Evolutionary conservation across 1,140 invertebrate species (phyloP), one percentile per base, ranked within the genome.

Genomic region (Trachelipus rathkii): DNA sequence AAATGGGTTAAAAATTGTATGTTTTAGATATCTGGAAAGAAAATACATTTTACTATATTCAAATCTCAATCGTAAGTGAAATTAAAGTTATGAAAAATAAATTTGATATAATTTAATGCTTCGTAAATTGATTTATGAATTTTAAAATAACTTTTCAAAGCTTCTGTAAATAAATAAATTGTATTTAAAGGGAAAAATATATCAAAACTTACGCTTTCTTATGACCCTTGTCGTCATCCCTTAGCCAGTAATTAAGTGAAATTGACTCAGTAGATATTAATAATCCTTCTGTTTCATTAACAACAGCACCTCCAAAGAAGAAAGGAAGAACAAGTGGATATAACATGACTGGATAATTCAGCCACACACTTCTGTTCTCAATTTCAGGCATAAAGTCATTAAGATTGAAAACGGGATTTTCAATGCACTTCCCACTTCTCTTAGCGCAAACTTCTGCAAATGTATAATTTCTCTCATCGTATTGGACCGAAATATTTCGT

Each of bases 341-440:
- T 82, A n/a, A 90, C 91, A 93, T 94, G 71, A 95, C 86, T 0
- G 94, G 94, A 84, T 94, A 95, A 11, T 92, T 93, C n/a, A 95
- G 85, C 81, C 92, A 93, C 74, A 93, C 83, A 50, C 89, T 88
- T 3, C 90, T 89, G 0, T 86, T 86, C 86, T 83, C 92, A n/a
- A 92, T 91, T 85, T 92, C 92, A 81, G 90, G 89, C 83, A 95
- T 92, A 75, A 94, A 87, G 21, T 90, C 88, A 82, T 92, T 90
- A 76, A 96, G 85, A 83, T 93, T 92, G 2, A 96, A 86, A 70
- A 96, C 93, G 83, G 94, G 92, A 84, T 96, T 96, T 78, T 88
- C 86, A 83, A 92, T 95, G 83, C 94, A 96, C 77, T 93, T 87
- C 44, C 89, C 89, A 77, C 92, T 87, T 92, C 92, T 95, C 72